A percentile compares a stretch with the other conserved stretches of the same genome.
These are phyloP conservation scores for Diprion similis DNA, from an alignment of 1,140 invertebrate species.

Conservation along the genomic window DNA sequence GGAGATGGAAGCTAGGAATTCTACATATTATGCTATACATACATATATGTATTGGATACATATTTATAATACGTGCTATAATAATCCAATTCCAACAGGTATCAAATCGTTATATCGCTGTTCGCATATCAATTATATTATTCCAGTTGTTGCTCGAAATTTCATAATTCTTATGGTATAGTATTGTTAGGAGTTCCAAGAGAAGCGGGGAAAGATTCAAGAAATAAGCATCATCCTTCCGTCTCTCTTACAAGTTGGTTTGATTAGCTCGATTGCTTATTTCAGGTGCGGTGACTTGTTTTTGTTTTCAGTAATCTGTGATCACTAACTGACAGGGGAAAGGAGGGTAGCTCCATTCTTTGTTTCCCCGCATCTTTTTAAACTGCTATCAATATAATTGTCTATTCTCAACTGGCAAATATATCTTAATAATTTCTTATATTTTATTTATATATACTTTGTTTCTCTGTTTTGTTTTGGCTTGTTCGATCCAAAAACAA, in stretches of 20 bases:
- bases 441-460: background rate
- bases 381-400: background rate
- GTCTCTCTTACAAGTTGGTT: too few relatives aligned
- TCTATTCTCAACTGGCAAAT: background rate
- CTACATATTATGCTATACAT: slow-evolving; percentile 20
- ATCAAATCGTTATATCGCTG: slow-evolving; percentile 9
- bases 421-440: background rate
- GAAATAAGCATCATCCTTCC: too few relatives aligned
- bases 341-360: too few relatives aligned
- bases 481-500: background rate
- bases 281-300: too few relatives aligned
- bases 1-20: slow-evolving; percentile 28
- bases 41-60: slow-evolving; percentile 3
- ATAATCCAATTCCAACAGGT: slow-evolving; percentile 5
- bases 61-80: background rate
- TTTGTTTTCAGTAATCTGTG: too few relatives aligned
- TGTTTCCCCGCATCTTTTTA: too few relatives aligned
- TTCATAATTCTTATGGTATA: too few relatives aligned
- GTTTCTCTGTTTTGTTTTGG: background rate
- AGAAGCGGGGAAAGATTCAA: too few relatives aligned
- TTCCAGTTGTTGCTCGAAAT: slow-evolving; percentile 34
- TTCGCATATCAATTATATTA: slow-evolving; percentile 53
- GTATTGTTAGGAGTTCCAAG: too few relatives aligned
- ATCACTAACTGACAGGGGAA: too few relatives aligned
- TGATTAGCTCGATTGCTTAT: too few relatives aligned